Conservation (phyloP, 2,888 invertebrate genomes). For the Hetaerina titia region DNA sequence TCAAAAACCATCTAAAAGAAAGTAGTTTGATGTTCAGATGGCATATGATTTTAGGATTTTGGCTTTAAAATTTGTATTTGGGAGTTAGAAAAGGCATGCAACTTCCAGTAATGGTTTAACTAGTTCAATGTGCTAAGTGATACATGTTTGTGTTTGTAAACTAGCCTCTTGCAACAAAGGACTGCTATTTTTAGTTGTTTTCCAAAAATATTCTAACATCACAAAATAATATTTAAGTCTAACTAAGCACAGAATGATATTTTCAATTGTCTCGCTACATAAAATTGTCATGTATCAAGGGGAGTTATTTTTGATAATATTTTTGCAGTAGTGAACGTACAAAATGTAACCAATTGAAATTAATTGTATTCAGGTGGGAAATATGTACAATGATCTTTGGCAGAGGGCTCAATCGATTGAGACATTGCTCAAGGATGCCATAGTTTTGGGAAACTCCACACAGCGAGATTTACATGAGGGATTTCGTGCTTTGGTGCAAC, state of each 20-base stretch:
- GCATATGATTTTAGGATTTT: no score
- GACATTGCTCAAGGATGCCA: conserved; percentile 79
- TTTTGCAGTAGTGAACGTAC: neutral
- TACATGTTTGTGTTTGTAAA: no score
- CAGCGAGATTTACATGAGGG: conserved; percentile 80
- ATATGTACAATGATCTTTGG: conserved; percentile 83
- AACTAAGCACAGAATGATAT: neutral
- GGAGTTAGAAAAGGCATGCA: no score
- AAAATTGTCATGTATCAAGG: neutral
- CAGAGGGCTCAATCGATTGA: conserved; percentile 77
- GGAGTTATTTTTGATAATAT: neutral
- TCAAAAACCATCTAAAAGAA: no score
- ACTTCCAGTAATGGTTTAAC: no score
- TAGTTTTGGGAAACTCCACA: conserved; percentile 79
- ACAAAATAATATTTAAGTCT: no score
- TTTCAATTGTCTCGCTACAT: neutral
- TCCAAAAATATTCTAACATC: no score
- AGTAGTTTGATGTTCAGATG: no score
- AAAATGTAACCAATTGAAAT: neutral
- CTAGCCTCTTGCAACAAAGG: no score
- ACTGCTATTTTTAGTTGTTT: no score
- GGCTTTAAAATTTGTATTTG: no score
- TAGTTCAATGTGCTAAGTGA: no score
- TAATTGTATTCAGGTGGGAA: conserved; percentile 79
- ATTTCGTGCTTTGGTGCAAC: conserved; percentile 71